A percentile compares a stretch with the other conserved stretches of the same genome.
phyloP scores from a whole-genome alignment of 1,140 invertebrate genomes.

The Zaprionus camerounensis region DNA sequence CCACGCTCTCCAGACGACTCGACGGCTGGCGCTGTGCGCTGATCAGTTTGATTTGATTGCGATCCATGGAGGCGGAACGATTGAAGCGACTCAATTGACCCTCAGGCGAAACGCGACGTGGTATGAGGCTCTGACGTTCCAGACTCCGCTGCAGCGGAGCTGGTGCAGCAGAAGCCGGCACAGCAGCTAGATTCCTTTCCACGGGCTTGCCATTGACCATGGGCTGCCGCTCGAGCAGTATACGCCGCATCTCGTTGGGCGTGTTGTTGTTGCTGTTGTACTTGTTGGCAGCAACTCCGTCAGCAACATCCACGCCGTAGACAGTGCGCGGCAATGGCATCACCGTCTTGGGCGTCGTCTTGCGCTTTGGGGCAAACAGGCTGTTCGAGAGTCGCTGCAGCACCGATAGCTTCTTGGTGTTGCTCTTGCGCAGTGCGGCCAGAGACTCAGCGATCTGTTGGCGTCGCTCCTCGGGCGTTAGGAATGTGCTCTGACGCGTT shows the following conservation, averaged over 20 bases:
- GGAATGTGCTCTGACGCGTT: conserved; percentile 3
- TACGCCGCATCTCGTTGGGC: conserved; percentile 55
- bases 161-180: neutral
- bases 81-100: conserved; percentile 40
- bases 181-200: neutral
- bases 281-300: neutral
- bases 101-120: conserved; percentile 59
- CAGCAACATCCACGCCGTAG: conserved; percentile 12
- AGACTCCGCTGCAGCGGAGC: conserved; percentile 37
- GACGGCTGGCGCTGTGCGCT: neutral
- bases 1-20: conserved; percentile 28
- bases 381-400: conserved; percentile 75
- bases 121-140: conserved; percentile 72
- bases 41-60: conserved; percentile 57
- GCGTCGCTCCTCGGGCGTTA: conserved; percentile 46
- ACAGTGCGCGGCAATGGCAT: conserved; percentile 38
- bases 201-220: neutral
- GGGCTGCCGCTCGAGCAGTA: conserved; percentile 59
- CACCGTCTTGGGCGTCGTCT: conserved; percentile 60
- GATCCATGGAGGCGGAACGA: conserved; percentile 69
- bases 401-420: conserved; percentile 74
- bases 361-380: conserved; percentile 69
- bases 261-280: conserved; percentile 16
- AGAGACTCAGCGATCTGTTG: conserved; percentile 54
- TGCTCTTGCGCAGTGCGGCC: conserved; percentile 54